phyloP scores from a whole-genome alignment of 2,113 vertebrate genomes.

The Zosterops pallidus region DNA sequence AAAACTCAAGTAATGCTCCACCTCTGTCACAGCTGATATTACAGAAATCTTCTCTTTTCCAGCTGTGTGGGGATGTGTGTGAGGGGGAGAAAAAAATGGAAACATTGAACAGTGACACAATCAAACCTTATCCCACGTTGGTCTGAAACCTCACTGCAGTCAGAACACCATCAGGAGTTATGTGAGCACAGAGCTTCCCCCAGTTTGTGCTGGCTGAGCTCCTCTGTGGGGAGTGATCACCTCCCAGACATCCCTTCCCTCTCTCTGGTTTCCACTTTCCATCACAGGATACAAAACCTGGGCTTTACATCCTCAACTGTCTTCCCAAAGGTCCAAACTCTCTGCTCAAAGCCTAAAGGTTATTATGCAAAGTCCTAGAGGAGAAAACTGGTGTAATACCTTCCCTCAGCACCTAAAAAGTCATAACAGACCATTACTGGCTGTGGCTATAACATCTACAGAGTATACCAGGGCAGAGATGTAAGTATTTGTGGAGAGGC shows the following conservation, averaged over 20 bases:
- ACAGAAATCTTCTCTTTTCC: background rate
- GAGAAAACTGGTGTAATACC: background rate
- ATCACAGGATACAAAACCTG: background rate
- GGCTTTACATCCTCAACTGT: background rate
- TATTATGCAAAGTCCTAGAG: background rate
- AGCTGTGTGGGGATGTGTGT: background rate
- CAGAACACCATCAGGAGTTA: background rate
- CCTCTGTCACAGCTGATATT: background rate
- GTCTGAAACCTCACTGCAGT: background rate
- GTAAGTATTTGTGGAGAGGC: constrained; percentile 59
- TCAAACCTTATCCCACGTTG: background rate
- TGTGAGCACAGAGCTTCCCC: background rate
- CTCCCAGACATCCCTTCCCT: background rate
- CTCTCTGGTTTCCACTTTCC: background rate
- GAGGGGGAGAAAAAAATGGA: background rate
- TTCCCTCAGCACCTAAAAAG: constrained; percentile 28
- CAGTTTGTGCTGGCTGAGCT: background rate
- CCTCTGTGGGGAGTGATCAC: background rate
- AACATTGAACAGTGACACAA: background rate
- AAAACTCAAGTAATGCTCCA: background rate
- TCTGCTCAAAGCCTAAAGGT: constrained; percentile 13
- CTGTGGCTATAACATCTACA: constrained; percentile 33
- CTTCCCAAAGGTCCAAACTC: background rate
- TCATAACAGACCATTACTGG: constrained; percentile 45
- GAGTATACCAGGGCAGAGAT: constrained; percentile 39